These are phyloP conservation scores for Dreissena rostriformis DNA, from an alignment of 1,140 invertebrate genomes.

Conservation along the genomic window DNA sequence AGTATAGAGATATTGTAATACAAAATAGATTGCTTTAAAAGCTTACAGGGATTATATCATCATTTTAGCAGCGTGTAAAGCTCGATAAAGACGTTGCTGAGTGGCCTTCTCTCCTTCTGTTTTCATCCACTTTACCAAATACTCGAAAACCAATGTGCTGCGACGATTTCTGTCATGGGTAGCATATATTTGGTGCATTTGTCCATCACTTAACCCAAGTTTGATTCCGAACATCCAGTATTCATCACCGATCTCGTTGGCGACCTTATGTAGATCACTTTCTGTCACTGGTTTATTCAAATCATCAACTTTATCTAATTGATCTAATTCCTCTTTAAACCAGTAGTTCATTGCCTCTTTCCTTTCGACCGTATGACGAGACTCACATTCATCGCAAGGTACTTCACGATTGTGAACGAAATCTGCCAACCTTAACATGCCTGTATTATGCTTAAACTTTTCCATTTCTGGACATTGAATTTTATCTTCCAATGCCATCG, in stretches of 20 bases:
- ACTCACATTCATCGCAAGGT: background rate
- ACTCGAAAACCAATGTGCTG: too few relatives aligned
- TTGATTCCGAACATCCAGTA: background rate
- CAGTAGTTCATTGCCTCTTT: conserved; percentile 1
- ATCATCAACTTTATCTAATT: background rate
- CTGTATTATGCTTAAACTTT: background rate
- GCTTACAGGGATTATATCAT: too few relatives aligned
- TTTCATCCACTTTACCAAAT: too few relatives aligned
- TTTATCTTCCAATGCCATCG: conserved; percentile 33
- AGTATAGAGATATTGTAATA: too few relatives aligned
- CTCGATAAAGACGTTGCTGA: too few relatives aligned
- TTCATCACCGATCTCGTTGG: background rate
- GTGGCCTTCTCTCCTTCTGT: too few relatives aligned
- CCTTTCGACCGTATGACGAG: background rate
- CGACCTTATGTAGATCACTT: too few relatives aligned
- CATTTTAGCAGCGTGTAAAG: too few relatives aligned
- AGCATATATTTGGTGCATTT: background rate
- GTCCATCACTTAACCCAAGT: background rate
- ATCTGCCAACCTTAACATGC: conserved; percentile 20
- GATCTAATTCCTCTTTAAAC: background rate
- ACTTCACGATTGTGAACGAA: conserved; percentile 8
- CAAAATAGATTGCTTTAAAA: too few relatives aligned
- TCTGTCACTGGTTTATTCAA: background rate
- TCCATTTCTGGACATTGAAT: conserved; percentile 11
- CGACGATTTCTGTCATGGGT: too few relatives aligned